These are phyloP conservation scores for Chorisops tibialis DNA, from an alignment of 2,888 invertebrate genomes.

Conservation along the genomic window DNA sequence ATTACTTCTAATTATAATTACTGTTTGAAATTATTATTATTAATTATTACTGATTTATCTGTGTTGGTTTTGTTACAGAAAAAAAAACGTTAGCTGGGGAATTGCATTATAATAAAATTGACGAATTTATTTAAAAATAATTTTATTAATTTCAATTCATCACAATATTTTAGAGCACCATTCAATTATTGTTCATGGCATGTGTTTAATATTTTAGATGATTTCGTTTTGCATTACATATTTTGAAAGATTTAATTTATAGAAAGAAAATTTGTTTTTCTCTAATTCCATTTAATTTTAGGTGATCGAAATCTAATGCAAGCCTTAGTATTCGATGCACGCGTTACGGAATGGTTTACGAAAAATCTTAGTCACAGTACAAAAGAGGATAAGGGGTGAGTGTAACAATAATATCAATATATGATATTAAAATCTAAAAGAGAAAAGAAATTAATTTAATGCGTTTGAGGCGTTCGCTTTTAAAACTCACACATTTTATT, in stretches of 20 bases:
- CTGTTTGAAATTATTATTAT: too few species aligned
- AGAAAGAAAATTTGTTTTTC: neutral
- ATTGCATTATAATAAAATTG: conserved; percentile 23
- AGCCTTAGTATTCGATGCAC: conserved; percentile 82
- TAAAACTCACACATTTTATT: too few species aligned
- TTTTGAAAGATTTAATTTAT: neutral
- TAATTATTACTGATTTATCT: too few species aligned
- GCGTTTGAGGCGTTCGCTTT: too few species aligned
- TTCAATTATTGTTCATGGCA: conserved; percentile 10
- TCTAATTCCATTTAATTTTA: conserved; percentile 46
- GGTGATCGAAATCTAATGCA: conserved; percentile 83
- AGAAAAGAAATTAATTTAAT: too few species aligned
- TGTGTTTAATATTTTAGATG: neutral
- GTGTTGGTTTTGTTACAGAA: neutral
- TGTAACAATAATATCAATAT: conserved; percentile 29
- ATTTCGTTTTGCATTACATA: neutral
- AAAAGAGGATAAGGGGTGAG: conserved; percentile 70
- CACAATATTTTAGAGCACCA: conserved; percentile 17
- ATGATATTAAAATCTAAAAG: too few species aligned
- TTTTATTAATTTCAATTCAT: conserved; percentile 19
- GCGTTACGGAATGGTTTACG: conserved; percentile 82
- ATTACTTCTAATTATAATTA: too few species aligned
- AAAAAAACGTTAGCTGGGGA: conserved; percentile 16
- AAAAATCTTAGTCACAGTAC: conserved; percentile 69
- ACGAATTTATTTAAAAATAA: neutral